Evolutionary conservation across 2,888 invertebrate genomes (phyloP).

Genomic region (Eilema griseolum): DNA sequence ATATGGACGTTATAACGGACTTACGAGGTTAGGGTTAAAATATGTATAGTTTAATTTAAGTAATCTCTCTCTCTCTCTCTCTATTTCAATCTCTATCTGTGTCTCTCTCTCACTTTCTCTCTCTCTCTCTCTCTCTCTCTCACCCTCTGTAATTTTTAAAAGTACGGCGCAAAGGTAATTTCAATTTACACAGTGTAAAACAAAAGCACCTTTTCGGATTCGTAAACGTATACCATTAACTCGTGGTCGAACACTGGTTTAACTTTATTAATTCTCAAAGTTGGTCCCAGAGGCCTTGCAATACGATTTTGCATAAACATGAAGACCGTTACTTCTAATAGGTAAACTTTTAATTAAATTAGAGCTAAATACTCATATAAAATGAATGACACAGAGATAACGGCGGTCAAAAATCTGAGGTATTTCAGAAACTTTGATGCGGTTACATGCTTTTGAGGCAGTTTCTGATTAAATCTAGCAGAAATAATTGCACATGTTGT

Average conservation of each 20-base stretch:
- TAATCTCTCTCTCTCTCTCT: too few relatives aligned
- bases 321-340: constrained; percentile 47
- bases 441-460: background rate
- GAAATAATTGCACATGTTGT: background rate
- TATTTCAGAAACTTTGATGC: constrained; percentile 5
- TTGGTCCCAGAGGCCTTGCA: constrained; percentile 20
- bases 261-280: constrained; percentile 41
- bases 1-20: too few relatives aligned
- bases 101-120: too few relatives aligned
- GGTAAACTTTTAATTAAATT: constrained; percentile 62
- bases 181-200: constrained; percentile 16
- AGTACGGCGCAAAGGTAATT: constrained; percentile 2
- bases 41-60: too few relatives aligned
- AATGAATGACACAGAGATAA: constrained; percentile 21
- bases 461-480: background rate
- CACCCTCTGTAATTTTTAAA: background rate
- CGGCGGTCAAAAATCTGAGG: constrained; percentile 10
- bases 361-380: constrained; percentile 35
- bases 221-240: constrained; percentile 29
- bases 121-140: too few relatives aligned
- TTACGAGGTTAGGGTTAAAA: too few relatives aligned
- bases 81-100: too few relatives aligned
- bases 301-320: constrained; percentile 57
- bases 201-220: constrained; percentile 18
- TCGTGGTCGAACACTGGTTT: constrained; percentile 29